Percentiles rank a stretch among this genome's conserved stretches.
phyloP scores from a whole-genome alignment of 2,113 vertebrate genomes.

The Tachycineta bicolor region DNA sequence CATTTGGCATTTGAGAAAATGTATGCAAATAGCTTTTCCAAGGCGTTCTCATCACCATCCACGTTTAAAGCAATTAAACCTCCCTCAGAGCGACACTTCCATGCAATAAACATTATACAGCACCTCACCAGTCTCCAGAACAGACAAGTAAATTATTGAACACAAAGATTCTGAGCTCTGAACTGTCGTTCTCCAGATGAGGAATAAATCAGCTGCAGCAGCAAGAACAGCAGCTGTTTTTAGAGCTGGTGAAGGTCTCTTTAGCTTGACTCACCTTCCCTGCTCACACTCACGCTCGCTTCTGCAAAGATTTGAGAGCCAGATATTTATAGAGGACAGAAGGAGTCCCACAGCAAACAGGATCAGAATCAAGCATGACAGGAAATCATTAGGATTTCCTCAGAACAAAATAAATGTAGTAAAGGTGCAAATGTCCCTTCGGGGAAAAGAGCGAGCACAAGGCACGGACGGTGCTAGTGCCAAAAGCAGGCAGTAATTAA shows the following conservation, averaged over 20 bases:
- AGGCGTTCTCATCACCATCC: slow-evolving; percentile 32
- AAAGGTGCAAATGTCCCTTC: not conserved
- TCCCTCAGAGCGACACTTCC: slow-evolving; percentile 35
- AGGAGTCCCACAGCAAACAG: slow-evolving; percentile 2
- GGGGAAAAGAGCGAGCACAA: not conserved
- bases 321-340: slow-evolving; percentile 25
- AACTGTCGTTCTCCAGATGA: slow-evolving; percentile 40
- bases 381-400: slow-evolving; percentile 54
- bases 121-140: not conserved
- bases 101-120: slow-evolving; percentile 52
- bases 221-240: slow-evolving; percentile 35
- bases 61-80: slow-evolving; percentile 55
- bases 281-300: not conserved
- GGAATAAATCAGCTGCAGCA: slow-evolving; percentile 42
- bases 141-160: slow-evolving; percentile 39
- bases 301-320: not conserved
- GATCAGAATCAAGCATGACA: slow-evolving; percentile 7
- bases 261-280: slow-evolving; percentile 30
- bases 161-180: not conserved
- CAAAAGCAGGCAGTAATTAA: not conserved
- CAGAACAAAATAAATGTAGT: slow-evolving; percentile 11
- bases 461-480: not conserved
- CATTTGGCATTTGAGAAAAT: slow-evolving; percentile 41
- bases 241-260: slow-evolving; percentile 12
- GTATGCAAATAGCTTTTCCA: slow-evolving; percentile 57